A percentile compares a stretch with the other conserved stretches of the same genome.
phyloP scores from a whole-genome alignment of 1,140 invertebrate species.

The Octopus sinensis region DNA sequence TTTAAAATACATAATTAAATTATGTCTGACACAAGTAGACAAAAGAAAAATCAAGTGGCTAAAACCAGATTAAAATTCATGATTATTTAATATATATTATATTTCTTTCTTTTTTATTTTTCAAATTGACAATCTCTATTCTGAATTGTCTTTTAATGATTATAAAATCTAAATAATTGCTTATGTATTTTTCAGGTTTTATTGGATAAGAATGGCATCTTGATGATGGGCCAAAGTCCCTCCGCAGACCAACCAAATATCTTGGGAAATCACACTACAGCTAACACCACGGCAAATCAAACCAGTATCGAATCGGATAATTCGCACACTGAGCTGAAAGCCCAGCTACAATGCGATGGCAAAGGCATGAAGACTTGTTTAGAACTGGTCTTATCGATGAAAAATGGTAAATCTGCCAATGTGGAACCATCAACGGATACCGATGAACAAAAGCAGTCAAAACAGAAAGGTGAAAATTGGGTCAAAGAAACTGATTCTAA shows the following conservation, averaged over 20 bases:
- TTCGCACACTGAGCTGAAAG: constrained; percentile 14
- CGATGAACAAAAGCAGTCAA: neutral
- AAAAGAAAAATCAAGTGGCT: neutral
- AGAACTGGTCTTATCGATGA: constrained; percentile 12
- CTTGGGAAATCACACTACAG: constrained; percentile 9
- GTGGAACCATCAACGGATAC: constrained; percentile 2
- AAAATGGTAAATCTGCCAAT: constrained; percentile 13
- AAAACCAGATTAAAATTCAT: neutral
- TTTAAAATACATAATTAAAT: neutral
- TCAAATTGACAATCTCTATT: neutral
- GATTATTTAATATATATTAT: neutral
- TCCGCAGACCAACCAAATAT: constrained; percentile 5
- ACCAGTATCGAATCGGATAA: neutral
- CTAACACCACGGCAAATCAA: neutral
- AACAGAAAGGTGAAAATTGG: neutral
- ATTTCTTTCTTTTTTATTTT: neutral
- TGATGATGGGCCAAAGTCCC: constrained; percentile 16
- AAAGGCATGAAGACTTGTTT: constrained; percentile 16
- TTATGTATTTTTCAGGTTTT: constrained; percentile 3
- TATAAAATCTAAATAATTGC: neutral
- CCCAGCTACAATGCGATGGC: constrained; percentile 15
- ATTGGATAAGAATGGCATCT: constrained; percentile 13
- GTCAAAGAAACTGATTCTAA: neutral
- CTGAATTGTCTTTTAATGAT: neutral
- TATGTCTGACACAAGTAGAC: neutral